Base-by-base conservation (phyloP, 2,113 vertebrate genomes). In the Colossoma macropomum region DNA sequence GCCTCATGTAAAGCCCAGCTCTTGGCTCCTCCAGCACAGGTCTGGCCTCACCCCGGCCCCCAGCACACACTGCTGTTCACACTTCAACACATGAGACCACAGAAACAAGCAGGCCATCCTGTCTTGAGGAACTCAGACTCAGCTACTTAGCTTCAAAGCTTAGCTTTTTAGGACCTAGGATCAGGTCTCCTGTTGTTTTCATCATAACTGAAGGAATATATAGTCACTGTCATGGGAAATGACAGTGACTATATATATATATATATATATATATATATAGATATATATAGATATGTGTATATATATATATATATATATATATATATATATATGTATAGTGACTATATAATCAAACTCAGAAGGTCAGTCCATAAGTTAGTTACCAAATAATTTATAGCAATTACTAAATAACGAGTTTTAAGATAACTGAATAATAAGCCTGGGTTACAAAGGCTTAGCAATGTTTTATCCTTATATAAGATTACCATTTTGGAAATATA, bases 1-100 rank as follows among this genome's bases (percentile, higher is more conserved):
- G 81, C 62, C 60, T 71, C 78, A 81, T 84, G 75, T 74, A 84
- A 86, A 86, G 78, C 78, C 54, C 60, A 52, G 79, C 34, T 70
- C 50, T 81, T 81, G 79, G 73, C 81, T 83, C 50, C 66, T 68
- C 50, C 48, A 60, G 75, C 54, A 56, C 66, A 80, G 23, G 71
- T 59, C 68, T 25, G 21, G 59, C 45, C 17, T 11, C 41, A 50
- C 77, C 48, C 66, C 9, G 41, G 66, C 62, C 74, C 50, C 69
- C 9, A 17, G 56, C 62, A 50, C 81, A 60, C 81, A 69, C 81
- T 74, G 80, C 50, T 78, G 74, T 79, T 87, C 78, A 84, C 75
- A 81, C 83, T 81, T 81, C 30, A 38, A 81, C 85, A 87, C 73
- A 60, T 68, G 60, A 86, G 82, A 34, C 30, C 68, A 60, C 32